A percentile compares a stretch with the other conserved stretches of the same genome.
These are phyloP conservation scores for Mustela lutreola DNA, from an alignment of 2,113 vertebrate species.

Conservation along the genomic window DNA sequence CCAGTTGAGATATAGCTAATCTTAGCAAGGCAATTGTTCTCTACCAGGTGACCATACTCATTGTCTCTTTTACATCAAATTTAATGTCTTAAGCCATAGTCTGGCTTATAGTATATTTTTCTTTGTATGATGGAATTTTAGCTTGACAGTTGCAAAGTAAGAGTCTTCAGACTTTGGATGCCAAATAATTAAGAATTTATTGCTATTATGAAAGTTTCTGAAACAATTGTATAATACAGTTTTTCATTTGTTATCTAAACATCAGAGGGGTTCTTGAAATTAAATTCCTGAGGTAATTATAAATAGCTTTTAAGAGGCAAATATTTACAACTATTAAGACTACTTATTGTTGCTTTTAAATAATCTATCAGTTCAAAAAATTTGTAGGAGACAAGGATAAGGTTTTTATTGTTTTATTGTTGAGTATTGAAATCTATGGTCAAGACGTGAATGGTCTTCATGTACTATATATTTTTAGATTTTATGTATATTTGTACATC, in stretches of 20 bases:
- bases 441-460: background rate
- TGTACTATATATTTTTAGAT: constrained; percentile 18
- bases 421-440: background rate
- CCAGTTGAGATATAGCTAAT: background rate
- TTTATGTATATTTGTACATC: background rate
- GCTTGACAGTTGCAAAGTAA: background rate
- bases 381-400: background rate
- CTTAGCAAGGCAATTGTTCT: constrained; percentile 15
- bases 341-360: constrained; percentile 60
- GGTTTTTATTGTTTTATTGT: constrained; percentile 57
- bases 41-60: background rate
- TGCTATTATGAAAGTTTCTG: constrained; percentile 26
- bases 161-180: constrained; percentile 35
- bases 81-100: constrained; percentile 12
- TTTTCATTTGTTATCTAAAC: constrained; percentile 5
- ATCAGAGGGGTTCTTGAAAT: background rate
- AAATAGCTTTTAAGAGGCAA: constrained; percentile 40
- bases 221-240: background rate
- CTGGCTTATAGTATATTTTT: background rate
- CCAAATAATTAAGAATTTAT: constrained; percentile 55
- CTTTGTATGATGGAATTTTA: constrained; percentile 13
- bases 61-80: background rate
- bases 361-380: constrained; percentile 17
- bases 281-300: constrained; percentile 54
- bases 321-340: constrained; percentile 4